Percentiles rank a stretch among this genome's conserved stretches.
Evolutionary conservation across 2,113 vertebrate species (phyloP).

Genomic region (Apodemus sylvaticus): DNA sequence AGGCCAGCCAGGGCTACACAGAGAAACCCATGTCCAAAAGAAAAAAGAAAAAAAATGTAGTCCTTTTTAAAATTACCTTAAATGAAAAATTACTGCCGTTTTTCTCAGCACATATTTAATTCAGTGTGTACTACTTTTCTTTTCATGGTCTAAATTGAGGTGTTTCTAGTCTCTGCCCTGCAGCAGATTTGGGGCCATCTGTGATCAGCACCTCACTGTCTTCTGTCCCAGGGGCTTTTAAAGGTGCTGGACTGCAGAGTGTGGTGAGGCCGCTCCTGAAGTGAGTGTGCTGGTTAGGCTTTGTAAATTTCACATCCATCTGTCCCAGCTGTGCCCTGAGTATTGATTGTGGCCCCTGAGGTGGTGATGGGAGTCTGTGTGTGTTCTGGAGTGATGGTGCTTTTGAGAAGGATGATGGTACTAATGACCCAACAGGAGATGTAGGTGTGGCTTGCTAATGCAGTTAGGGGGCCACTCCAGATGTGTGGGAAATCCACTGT

Average conservation of each 20-base stretch:
- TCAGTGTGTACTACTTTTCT: background rate
- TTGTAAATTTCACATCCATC: background rate
- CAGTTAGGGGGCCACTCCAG: background rate
- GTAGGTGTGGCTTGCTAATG: background rate
- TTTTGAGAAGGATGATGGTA: background rate
- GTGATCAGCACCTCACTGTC: background rate
- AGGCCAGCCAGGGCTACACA: no score
- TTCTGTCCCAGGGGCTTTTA: background rate
- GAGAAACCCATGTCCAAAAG: no score
- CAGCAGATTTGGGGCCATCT: background rate
- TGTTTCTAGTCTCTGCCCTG: background rate
- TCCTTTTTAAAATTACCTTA: no score
- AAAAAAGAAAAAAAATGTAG: no score
- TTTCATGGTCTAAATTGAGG: background rate
- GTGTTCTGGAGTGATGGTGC: conserved; percentile 38
- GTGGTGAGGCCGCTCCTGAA: conserved; percentile 7
- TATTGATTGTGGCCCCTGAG: background rate
- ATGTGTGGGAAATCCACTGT: background rate
- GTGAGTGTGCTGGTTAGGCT: background rate
- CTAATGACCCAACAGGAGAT: conserved; percentile 18
- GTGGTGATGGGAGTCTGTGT: background rate
- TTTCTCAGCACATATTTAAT: background rate
- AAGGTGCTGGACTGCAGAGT: background rate
- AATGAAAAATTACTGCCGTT: background rate
- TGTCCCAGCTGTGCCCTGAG: background rate